A percentile compares a stretch with the other conserved stretches of the same genome.
These are phyloP conservation scores for Latheticus oryzae DNA, from an alignment of 2,888 invertebrate species.

Conservation along the genomic window DNA sequence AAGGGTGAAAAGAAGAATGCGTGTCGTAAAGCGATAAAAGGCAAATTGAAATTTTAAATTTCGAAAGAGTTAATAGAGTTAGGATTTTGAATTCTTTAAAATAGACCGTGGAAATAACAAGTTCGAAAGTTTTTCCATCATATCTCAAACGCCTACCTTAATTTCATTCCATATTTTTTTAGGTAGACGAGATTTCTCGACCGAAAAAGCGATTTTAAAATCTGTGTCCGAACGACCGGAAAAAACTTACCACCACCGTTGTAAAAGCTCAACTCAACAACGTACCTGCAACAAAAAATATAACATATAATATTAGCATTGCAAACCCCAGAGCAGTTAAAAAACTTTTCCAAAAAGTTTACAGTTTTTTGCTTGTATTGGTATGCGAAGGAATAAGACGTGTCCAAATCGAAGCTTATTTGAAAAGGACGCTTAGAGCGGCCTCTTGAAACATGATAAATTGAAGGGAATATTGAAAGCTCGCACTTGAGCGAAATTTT, in stretches of 20 bases:
- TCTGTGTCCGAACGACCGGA: conserved; percentile 25
- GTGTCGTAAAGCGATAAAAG: conserved; percentile 62
- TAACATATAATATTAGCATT: too few relatives aligned
- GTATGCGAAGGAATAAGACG: too few relatives aligned
- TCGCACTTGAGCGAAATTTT: conserved; percentile 38
- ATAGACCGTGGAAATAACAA: conserved; percentile 56
- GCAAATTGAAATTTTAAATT: conserved; percentile 64
- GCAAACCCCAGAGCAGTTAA: too few relatives aligned
- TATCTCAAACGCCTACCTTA: conserved; percentile 56
- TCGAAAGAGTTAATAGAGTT: conserved; percentile 63
- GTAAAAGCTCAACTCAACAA: conserved; percentile 43
- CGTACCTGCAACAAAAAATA: conserved; percentile 44
- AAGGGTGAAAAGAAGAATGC: conserved; percentile 57
- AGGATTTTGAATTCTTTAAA: conserved; percentile 51
- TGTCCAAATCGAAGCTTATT: conserved; percentile 25
- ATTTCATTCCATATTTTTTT: conserved; percentile 53
- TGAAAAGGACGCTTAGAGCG: conserved; percentile 23
- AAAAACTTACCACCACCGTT: conserved; percentile 29
- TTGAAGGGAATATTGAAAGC: conserved; percentile 41
- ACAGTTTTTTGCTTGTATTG: too few relatives aligned
- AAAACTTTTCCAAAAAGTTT: too few relatives aligned
- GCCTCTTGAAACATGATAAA: conserved; percentile 40
- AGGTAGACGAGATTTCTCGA: conserved; percentile 48
- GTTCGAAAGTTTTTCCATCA: conserved; percentile 58
- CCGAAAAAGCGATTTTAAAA: conserved; percentile 52